Evolutionary conservation across 2,888 invertebrate species (phyloP), one percentile per base, ranked within the genome.

Genomic region (Synanthedon formicaeformis): DNA sequence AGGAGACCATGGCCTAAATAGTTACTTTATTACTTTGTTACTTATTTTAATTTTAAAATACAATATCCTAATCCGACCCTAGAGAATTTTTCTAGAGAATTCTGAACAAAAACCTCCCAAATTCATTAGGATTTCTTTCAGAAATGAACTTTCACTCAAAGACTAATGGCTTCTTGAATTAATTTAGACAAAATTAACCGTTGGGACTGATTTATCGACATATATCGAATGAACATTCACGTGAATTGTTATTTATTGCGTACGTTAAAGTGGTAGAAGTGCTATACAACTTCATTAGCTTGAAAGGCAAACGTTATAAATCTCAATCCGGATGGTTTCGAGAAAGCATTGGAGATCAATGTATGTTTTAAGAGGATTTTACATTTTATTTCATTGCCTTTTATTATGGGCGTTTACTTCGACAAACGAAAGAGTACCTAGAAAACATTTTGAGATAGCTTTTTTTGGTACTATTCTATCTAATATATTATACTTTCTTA

Each of bases 261-360:
- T 60, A 69, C 70, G 68, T 69, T 72, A 66, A 64, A 61, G 58
- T 59, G 60, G 60, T 63, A 63, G 67, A 64, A 69, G 61, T 67
- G 66, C 69, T 63, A 73, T 75, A 71, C 66, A 71, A 75, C 74
- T 75, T 75, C 74, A 74, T 77, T 75, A 76, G 66, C 58, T 59
- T 64, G 67, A 69, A 68, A 63, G 67, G 69, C 64, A 59, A 58
- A 60, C 65, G 65, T 61, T 65, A 73, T 75, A 73, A 73, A 77
- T 75, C 73, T 73, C 70, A 71, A 74, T 75, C 65, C 59, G 58
- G 59, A 58, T 60, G 58, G 62, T 62, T 65, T 64, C 66, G 64
- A 68, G 69, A 67, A 61, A 66, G 56, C 61, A 60, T 62, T 60
- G 58, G 58, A 49, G 56, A 58, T 59, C 58, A 54, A 56, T 49